Evolutionary conservation across 2,888 invertebrate genomes (phyloP).

Genomic region (Rotaria socialis): DNA sequence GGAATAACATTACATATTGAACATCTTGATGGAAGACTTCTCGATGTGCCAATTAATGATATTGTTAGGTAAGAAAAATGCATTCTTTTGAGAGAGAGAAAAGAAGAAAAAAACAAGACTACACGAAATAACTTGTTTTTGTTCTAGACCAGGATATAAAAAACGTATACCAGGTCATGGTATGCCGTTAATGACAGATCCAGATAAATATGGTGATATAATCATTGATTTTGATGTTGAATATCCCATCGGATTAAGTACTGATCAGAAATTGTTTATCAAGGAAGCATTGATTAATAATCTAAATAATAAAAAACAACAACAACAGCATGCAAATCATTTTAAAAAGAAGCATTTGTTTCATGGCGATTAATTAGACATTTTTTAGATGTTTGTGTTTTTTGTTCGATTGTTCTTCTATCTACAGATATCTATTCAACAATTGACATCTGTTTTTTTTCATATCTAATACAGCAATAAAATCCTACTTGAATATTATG

Average conservation of each 20-base stretch:
- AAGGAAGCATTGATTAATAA: constrained; percentile 51
- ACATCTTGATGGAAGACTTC: constrained; percentile 61
- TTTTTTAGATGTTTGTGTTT: neutral
- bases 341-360: neutral
- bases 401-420: neutral
- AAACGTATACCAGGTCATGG: constrained; percentile 59
- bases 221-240: constrained; percentile 59
- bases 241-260: constrained; percentile 56
- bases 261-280: constrained; percentile 57
- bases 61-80: constrained; percentile 56
- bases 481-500: too few relatives aligned
- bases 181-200: constrained; percentile 57
- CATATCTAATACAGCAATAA: too few relatives aligned
- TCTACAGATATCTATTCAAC: too few relatives aligned
- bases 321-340: constrained; percentile 1
- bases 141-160: constrained; percentile 56
- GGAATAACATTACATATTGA: constrained; percentile 56
- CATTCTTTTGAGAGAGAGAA: too few relatives aligned
- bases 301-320: constrained; percentile 36
- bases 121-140: neutral
- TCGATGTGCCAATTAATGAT: constrained; percentile 60
- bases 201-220: constrained; percentile 57
- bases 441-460: too few relatives aligned
- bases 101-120: too few relatives aligned
- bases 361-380: neutral